Base-by-base conservation (phyloP, 92 coral and sea anemone genomes). In the Ricordea florida region DNA sequence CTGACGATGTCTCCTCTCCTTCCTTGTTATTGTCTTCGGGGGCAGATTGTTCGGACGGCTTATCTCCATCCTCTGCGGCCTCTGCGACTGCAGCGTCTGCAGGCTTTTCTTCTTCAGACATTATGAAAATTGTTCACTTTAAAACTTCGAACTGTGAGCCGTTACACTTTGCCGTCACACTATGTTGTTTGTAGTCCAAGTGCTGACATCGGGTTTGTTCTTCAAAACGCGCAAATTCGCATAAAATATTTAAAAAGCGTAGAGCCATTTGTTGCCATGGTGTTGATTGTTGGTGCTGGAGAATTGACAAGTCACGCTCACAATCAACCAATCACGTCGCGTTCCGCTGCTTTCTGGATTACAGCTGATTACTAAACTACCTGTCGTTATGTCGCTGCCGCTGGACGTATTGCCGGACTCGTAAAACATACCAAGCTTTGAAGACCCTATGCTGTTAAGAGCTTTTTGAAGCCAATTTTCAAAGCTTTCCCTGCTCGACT, bases 231-330 rank as follows among this genome's bases (percentile, higher is more conserved):
- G 55, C 37, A 63, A 70, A 55, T 26, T 37, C 27, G 42, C 52
- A 70, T 70, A 41, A 53, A 70, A 53, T 70, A 70, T 70, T 70
- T 36, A 70, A 27, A 41, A 51, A 35, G 77, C 77, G 55, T 70
- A 53, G 10, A 53, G 22, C 56, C 21, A 17, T 29, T n/a, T 32
- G 77, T 70, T 70, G 35, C 28, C 20, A 55, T 70, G 55, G 33
- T 33, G 14, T 53, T 34, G 40, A 32, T 27, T 67, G 33, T 38
- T 40, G 43, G 41, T 23, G 10, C 65, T 40, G 40, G 11, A n/a
- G 41, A 40, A 29, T 35, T 70, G 53, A 28, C 75, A 41, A 42
- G 50, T 38, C 31, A 27, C 20, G 30, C 6, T 40, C 20, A 20
- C 40, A 26, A n/a, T 40, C 6, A 29, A 70, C 77, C 77, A 70